Evolutionary conservation across 1,140 invertebrate genomes (phyloP), one percentile per base, ranked within the genome.

Genomic region (Papilio xuthus): DNA sequence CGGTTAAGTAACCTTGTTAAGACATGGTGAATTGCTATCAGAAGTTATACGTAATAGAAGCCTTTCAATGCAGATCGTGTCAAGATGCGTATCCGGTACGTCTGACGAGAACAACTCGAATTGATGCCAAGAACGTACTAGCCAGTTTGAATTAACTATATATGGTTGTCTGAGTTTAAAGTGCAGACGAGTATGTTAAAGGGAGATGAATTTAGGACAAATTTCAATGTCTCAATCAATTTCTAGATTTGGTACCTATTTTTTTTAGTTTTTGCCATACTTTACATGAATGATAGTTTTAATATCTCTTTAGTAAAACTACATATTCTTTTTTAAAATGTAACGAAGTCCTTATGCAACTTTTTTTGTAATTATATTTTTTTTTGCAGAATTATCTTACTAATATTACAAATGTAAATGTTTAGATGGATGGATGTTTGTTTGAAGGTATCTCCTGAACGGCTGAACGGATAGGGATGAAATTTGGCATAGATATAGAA

Each of bases 61-160:
- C 26, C 60, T 28, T 15, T 28, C 60, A 28, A 28, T 67, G 60
- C 4, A 67, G 60, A 67, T 67, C 13, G 56, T 63, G 56, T 63
- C 56, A 63, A 56, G 53, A 63, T 63, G 56, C 60, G 60, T 63
- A 63, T 28, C 60, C 60, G 60, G 60, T 28, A 67, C 60, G 12
- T 23, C 26, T 60, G 60, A 28, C 60, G 23, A 28, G 26, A 67
- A 8, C 23, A 10, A 67, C 56, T 32, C 12, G 60, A 28, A 67
- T 60, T 67, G 23, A 67, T 67, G 60, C 60, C 60, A 67, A 67
- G 60, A 67, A 67, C 60, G 60, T 26, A 67, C 12, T 67, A 28
- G 60, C 26, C 60, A 67, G 26, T 67, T 28, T 0, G 60, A 67
- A 67, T 67, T 67, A 67, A 7, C 60, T 15, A 28, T 67, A 32